Conservation (phyloP, 2,113 vertebrate genomes). For the Amazona vittata region DNA sequence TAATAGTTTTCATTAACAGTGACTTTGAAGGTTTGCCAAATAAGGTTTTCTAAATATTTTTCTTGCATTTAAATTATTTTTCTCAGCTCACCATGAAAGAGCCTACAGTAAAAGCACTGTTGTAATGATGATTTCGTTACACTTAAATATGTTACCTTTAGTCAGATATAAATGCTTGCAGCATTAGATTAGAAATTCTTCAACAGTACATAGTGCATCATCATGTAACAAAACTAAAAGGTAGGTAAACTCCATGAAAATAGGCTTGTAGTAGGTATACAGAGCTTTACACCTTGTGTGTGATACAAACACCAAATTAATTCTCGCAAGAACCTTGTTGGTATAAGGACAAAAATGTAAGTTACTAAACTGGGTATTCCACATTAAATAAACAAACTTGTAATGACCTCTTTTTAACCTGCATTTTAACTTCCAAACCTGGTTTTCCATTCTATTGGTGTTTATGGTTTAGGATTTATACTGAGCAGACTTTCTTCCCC, state of each 20-base stretch:
- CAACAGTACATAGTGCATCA: not conserved
- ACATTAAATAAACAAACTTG: not conserved
- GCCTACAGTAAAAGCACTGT: not conserved
- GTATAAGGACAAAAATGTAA: not conserved
- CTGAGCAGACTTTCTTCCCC: not conserved
- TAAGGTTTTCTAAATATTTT: not conserved
- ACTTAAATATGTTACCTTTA: not conserved
- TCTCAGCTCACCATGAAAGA: not conserved
- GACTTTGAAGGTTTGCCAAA: slow-evolving; percentile 44
- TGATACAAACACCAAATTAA: not conserved
- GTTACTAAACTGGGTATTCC: not conserved
- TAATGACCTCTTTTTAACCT: not conserved
- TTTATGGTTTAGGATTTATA: not conserved
- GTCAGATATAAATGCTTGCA: not conserved
- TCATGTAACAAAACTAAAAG: not conserved
- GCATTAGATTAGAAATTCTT: not conserved
- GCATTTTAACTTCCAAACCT: not conserved
- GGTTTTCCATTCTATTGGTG: not conserved
- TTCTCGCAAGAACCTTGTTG: not conserved
- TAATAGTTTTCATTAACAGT: slow-evolving; percentile 14
- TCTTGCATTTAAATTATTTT: slow-evolving; percentile 2
- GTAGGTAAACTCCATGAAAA: not conserved
- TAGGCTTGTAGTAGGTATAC: not conserved
- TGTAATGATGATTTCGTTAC: not conserved
- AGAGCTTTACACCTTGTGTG: not conserved